Evolutionary conservation across 2,797 vertebrate species (phyloP).

Genomic region (Tenualosa thibaudeaui): DNA sequence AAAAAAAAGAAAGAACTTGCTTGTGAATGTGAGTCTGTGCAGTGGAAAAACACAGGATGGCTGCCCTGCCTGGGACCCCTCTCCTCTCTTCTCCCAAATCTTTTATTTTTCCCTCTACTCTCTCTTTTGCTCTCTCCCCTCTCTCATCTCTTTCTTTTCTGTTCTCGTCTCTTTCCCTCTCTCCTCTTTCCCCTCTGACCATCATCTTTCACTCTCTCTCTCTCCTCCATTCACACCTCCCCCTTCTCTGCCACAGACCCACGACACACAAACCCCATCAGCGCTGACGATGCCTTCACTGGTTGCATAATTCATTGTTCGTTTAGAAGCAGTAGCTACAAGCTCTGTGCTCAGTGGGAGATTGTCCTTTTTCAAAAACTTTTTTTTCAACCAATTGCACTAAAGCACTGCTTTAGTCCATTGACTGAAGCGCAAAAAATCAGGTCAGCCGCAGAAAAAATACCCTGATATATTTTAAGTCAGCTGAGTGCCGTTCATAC

Average conservation of each 20-base stretch:
- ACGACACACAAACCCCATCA: neutral
- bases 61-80: neutral
- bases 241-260: neutral
- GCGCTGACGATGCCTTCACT: neutral
- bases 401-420: neutral
- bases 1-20: neutral
- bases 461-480: neutral
- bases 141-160: neutral
- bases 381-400: constrained; percentile 33
- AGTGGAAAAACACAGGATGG: constrained; percentile 32
- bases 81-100: neutral
- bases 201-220: neutral
- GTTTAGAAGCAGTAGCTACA: constrained; percentile 2
- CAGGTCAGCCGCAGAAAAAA: neutral
- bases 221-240: too few species aligned
- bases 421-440: constrained; percentile 9
- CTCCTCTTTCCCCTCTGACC: neutral
- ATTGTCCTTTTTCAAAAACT: neutral
- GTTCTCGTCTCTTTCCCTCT: neutral
- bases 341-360: neutral
- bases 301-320: constrained; percentile 22
- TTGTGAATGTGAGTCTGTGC: constrained; percentile 10
- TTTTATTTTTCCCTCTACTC: constrained; percentile 10
- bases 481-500: neutral
- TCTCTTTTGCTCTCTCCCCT: constrained; percentile 29